Conservation (phyloP, 2,888 invertebrate genomes). For the Proisotoma minuta region DNA sequence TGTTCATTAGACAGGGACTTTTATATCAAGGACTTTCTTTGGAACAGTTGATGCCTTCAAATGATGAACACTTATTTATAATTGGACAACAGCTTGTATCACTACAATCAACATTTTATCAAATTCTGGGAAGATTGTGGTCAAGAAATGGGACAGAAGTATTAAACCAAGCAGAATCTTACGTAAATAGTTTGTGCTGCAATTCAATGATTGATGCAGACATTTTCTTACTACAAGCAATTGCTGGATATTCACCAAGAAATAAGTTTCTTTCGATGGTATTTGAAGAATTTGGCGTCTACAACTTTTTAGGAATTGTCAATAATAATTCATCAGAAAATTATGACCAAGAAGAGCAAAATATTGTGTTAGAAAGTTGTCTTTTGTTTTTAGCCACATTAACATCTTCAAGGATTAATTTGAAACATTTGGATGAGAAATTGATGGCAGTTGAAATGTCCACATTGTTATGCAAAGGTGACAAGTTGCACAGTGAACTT, state of each 20-base stretch:
- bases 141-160: conserved; percentile 94
- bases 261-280: conserved; percentile 20
- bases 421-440: conserved; percentile 63
- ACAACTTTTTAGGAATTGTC: neutral
- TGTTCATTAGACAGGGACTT: conserved; percentile 80
- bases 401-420: conserved; percentile 78
- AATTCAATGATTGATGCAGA: conserved; percentile 98
- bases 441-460: conserved; percentile 83
- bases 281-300: conserved; percentile 29
- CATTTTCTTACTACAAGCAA: conserved; percentile 83
- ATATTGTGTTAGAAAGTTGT: conserved; percentile 84
- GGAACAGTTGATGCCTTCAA: conserved; percentile 69
- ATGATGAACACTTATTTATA: conserved; percentile 62
- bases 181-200: conserved; percentile 96
- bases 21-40: conserved; percentile 69
- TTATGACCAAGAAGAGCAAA: conserved; percentile 78
- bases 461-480: conserved; percentile 82
- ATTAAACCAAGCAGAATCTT: conserved; percentile 96
- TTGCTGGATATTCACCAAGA: conserved; percentile 5
- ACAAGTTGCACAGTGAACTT: conserved; percentile 91
- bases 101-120: conserved; percentile 72
- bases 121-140: conserved; percentile 90
- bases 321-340: conserved; percentile 47
- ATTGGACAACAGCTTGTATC: conserved; percentile 21
- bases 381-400: conserved; percentile 84